Evolutionary conservation across 2,797 vertebrate species (phyloP), one percentile per base, ranked within the genome.

Genomic region (Labeo calbasu): DNA sequence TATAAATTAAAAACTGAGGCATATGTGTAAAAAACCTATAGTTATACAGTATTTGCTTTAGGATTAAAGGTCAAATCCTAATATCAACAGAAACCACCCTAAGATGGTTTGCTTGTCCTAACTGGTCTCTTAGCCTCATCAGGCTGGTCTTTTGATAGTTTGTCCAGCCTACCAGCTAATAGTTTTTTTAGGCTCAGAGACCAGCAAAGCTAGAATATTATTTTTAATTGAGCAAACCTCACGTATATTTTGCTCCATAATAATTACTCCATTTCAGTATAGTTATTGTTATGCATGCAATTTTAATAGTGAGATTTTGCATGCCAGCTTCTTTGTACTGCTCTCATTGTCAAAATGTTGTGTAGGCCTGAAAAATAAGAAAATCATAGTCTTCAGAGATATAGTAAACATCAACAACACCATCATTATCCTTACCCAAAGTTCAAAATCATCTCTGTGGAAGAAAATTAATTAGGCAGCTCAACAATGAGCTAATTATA

Each of bases 401-500:
- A 53, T 15, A 19, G 70, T 25, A 65, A 73, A 36, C 25, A 72
- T 48, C 68, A 59, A 46, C 53, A 61, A 17, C 57, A 50, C 19
- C 32, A 66, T 68, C 50, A 53, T 68, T 15, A 61, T 65, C 69
- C 75, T 40, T 10, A 66, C 21, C 57, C 70, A 82, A 71, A 63
- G 43, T 32, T 46, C 17, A 63, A 82, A 86, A 88, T 86, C 73
- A 51, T 88, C 80, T 89, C 68, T 86, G 86, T 78, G 85, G 59
- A 50, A 83, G 82, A 84, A 89, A 91, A 92, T 86, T 23, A 86
- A 88, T 75, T 77, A 77, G 85, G 90, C 92, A 91, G 55, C 73
- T 81, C 82, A 87, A 92, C 93, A 93, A 91, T 90, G 12, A 92
- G 87, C 82, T 93, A 93, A 95, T 93, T 87, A 90, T 88, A 86